Evolutionary conservation across 2,113 vertebrate species (phyloP).

Genomic region (Pionites leucogaster): DNA sequence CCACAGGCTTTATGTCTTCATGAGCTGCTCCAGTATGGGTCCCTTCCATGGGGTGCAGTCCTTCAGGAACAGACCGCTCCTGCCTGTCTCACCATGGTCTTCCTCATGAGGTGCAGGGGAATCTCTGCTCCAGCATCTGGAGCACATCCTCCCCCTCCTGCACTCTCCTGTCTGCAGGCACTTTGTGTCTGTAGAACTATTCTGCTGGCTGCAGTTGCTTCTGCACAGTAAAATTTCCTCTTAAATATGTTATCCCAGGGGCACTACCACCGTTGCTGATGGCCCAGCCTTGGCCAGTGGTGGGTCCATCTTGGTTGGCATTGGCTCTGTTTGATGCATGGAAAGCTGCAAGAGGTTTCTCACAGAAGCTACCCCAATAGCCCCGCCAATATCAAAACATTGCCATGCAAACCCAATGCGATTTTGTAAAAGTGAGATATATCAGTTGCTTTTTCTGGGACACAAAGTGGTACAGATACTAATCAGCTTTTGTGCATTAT

Average conservation of each 20-base stretch:
- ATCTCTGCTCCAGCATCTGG: not conserved
- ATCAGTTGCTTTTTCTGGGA: not conserved
- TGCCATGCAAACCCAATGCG: not conserved
- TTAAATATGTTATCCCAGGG: not conserved
- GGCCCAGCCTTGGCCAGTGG: fast-evolving
- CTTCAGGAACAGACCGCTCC: not conserved
- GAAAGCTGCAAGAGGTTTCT: not conserved
- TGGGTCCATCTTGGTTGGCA: fast-evolving
- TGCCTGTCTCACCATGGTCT: not conserved
- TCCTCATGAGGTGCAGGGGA: not conserved
- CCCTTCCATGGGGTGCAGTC: not conserved
- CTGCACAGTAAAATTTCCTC: not conserved
- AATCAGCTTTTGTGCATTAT: not conserved
- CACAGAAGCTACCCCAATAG: not conserved
- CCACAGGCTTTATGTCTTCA: not conserved
- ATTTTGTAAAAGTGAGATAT: not conserved
- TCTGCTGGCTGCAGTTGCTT: not conserved
- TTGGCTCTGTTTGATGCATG: not conserved
- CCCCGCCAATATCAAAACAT: not conserved
- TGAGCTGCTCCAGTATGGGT: fast-evolving
- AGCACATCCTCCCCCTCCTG: not conserved
- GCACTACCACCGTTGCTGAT: fast-evolving
- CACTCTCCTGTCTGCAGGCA: not conserved
- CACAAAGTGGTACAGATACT: not conserved
- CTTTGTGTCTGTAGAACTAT: not conserved